These are phyloP conservation scores for Erythrocercus mccallii DNA, from an alignment of 2,113 vertebrate species.

Conservation along the genomic window DNA sequence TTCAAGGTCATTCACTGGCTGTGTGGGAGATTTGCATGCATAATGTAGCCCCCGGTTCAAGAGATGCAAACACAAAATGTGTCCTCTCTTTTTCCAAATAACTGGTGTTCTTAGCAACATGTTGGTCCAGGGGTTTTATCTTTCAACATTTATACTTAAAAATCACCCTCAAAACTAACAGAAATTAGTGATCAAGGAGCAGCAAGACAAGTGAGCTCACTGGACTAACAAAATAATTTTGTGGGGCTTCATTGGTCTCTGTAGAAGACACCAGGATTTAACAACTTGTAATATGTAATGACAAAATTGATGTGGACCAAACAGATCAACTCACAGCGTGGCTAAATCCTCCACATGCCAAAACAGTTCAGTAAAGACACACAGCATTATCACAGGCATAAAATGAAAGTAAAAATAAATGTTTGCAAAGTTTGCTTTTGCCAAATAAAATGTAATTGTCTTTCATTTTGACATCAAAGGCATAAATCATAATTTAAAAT, in stretches of 20 bases:
- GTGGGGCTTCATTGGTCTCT: not conserved
- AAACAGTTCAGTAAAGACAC: not conserved
- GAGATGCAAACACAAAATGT: not conserved
- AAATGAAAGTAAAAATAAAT: conserved; percentile 1
- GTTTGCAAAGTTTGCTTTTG: not conserved
- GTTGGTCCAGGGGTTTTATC: not conserved
- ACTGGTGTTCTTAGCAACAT: not conserved
- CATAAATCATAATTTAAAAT: conserved; percentile 39
- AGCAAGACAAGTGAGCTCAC: not conserved
- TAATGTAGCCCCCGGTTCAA: not conserved
- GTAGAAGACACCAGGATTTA: not conserved
- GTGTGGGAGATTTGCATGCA: not conserved
- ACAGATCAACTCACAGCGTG: not conserved
- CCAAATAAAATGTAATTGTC: not conserved
- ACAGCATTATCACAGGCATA: not conserved
- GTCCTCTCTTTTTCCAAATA: not conserved
- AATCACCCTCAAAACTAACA: not conserved
- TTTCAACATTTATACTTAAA: not conserved
- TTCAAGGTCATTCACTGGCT: not conserved
- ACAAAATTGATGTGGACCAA: not conserved
- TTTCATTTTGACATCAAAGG: conserved; percentile 38
- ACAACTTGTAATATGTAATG: not conserved
- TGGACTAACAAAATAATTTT: not conserved
- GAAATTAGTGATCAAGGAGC: not conserved
- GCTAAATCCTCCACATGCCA: not conserved